These are phyloP conservation scores for Agrotis clavis DNA, from an alignment of 2,888 invertebrate genomes.

Conservation along the genomic window DNA sequence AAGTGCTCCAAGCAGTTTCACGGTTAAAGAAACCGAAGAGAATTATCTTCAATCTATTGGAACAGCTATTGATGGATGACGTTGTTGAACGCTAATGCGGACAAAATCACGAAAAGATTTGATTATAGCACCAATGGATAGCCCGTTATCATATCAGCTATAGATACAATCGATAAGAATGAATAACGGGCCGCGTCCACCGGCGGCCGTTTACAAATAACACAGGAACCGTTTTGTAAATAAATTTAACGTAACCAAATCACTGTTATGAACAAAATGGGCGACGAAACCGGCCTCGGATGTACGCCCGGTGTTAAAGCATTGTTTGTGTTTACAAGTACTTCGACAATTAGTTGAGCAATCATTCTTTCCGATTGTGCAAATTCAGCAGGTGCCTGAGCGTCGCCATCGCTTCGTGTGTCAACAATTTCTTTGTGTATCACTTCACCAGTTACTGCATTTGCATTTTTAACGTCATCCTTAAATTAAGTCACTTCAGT, in stretches of 20 bases:
- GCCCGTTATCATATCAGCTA: conserved; percentile 65
- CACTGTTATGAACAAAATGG: conserved; percentile 72
- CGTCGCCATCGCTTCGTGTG: conserved; percentile 67
- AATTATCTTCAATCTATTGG: conserved; percentile 13
- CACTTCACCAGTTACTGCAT: conserved; percentile 74
- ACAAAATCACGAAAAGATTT: conserved; percentile 59
- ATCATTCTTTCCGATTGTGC: conserved; percentile 80
- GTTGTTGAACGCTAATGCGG: conserved; percentile 46
- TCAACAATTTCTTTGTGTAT: conserved; percentile 79
- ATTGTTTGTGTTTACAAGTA: conserved; percentile 85
- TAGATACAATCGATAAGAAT: conserved; percentile 69
- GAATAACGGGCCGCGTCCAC: conserved; percentile 60
- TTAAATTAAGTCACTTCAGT: conserved; percentile 70
- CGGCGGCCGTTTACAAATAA: conserved; percentile 71
- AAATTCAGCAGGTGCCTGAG: conserved; percentile 80
- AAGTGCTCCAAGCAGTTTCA: conserved; percentile 25
- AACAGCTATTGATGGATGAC: conserved; percentile 27
- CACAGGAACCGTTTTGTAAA: conserved; percentile 77
- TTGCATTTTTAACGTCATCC: conserved; percentile 75
- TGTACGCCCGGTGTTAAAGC: conserved; percentile 72
- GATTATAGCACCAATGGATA: conserved; percentile 59
- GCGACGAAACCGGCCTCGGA: conserved; percentile 77
- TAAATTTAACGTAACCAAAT: conserved; percentile 77
- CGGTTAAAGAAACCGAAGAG: conserved; percentile 11
- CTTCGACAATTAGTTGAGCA: conserved; percentile 84